A percentile compares a stretch with the other conserved stretches of the same genome.
Conservation (phyloP, 2,888 invertebrate genomes). For the Helicoverpa assulta region DNA sequence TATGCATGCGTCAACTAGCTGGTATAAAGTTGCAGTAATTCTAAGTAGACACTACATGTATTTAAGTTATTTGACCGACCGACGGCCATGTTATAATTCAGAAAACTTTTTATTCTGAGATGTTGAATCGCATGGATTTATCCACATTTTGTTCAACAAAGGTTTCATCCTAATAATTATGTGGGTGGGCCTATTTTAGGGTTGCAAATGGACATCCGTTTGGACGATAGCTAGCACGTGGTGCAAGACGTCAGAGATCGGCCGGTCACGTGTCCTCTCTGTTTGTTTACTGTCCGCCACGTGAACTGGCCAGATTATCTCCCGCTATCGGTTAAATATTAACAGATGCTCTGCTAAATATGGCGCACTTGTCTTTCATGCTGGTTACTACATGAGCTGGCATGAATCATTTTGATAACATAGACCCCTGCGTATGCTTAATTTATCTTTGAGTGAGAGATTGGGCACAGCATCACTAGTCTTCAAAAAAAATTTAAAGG, state of each 20-base stretch:
- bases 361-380: background rate
- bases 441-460: too few relatives aligned
- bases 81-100: background rate
- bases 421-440: too few relatives aligned
- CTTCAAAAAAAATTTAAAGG: too few relatives aligned
- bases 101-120: background rate
- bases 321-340: constrained; percentile 53
- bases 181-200: constrained; percentile 38
- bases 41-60: constrained; percentile 36
- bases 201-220: constrained; percentile 33
- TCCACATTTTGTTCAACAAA: background rate
- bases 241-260: constrained; percentile 65
- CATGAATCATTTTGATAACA: background rate
- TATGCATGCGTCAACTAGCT: constrained; percentile 40
- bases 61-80: constrained; percentile 8
- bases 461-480: too few relatives aligned
- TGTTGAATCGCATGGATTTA: background rate
- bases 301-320: constrained; percentile 70
- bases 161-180: background rate
- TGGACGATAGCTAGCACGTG: constrained; percentile 62
- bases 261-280: constrained; percentile 71
- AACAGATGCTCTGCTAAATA: constrained; percentile 21
- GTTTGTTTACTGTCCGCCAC: constrained; percentile 74
- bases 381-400: background rate
- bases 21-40: constrained; percentile 53